Percentiles rank a stretch among this genome's conserved stretches.
Evolutionary conservation across 2,888 invertebrate species (phyloP).

Genomic region (Cephus rjabovi): DNA sequence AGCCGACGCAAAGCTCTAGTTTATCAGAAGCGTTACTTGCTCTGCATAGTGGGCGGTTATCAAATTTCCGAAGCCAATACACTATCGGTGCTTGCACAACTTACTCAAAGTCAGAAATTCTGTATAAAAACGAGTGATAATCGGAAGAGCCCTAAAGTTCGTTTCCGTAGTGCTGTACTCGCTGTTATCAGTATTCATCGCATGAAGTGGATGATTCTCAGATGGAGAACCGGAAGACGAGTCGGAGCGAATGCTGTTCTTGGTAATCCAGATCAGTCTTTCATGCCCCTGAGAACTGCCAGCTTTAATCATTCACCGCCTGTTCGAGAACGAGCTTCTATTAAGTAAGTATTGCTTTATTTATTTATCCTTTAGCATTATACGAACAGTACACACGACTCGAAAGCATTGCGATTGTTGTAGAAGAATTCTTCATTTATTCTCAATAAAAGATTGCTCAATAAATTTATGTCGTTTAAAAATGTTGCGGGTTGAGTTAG

Average conservation of each 20-base stretch:
- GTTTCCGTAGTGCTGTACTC: slow-evolving; percentile 70
- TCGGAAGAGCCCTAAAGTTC: slow-evolving; percentile 42
- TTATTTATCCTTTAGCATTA: not conserved
- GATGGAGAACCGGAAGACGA: slow-evolving; percentile 74
- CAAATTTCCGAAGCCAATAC: slow-evolving; percentile 69
- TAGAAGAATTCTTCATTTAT: slow-evolving; percentile 1
- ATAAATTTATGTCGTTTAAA: slow-evolving; percentile 70
- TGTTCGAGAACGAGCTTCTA: slow-evolving; percentile 36
- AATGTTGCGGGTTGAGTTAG: slow-evolving; percentile 60
- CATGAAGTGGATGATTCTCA: slow-evolving; percentile 75
- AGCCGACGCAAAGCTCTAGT: slow-evolving; percentile 88
- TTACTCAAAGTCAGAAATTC: slow-evolving; percentile 59
- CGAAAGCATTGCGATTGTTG: not conserved
- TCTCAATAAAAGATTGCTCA: slow-evolving; percentile 71
- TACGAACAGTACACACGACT: too few species aligned
- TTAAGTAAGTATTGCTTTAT: slow-evolving; percentile 9
- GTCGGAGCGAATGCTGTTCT: slow-evolving; percentile 67
- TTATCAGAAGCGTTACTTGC: slow-evolving; percentile 91
- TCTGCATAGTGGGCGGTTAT: slow-evolving; percentile 75
- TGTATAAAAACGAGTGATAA: slow-evolving; percentile 33
- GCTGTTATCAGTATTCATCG: slow-evolving; percentile 73
- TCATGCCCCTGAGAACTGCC: slow-evolving; percentile 30
- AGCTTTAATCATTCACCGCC: slow-evolving; percentile 49
- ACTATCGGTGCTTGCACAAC: slow-evolving; percentile 60
- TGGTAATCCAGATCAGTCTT: slow-evolving; percentile 43